Base-by-base conservation (phyloP, 2,797 vertebrate genomes). In the Thaleichthys pacificus region DNA sequence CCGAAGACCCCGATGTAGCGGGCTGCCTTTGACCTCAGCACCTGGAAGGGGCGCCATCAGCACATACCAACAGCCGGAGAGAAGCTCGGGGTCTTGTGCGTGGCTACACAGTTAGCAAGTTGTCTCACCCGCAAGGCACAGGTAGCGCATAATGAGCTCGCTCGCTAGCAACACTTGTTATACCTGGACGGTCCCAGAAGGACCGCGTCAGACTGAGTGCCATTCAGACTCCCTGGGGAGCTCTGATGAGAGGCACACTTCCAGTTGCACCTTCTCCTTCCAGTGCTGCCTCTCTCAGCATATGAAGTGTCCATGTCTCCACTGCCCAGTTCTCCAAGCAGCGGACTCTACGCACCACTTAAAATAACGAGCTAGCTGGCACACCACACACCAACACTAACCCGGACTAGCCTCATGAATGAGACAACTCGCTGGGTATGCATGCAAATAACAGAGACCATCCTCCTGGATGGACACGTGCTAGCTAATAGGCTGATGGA, bases 341-440 rank as follows among this genome's bases (percentile, higher is more conserved):
- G 74, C 64, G 35, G n/a, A 7, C 62, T 30, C 17, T n/a, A n/a
- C 28, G 19, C 30, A 19, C 62, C 6, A 80, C 85, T 87, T 82
- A 79, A 22, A 70, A 72, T 89, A 86, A 88, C 83, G 77, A 87
- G 84, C 77, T 76, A 69, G 65, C 74, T 71, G 22, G 22, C 56
- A 58, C 9, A 58, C n/a, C 42, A 14, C 42, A 42, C 12, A 47
- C 42, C 2, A 3, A 47, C 42, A 47, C 42, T 51, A 28, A 24
- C 19, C 21, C 42, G 8, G 32, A 19, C 22, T n/a, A 56, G 51
- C 15, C 19, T 56, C 19, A 56, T 56, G 11, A 56, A 56, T 56
- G 11, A 66, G 28, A 71, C 22, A 14, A n/a, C 51, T 56, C 19
- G 19, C 51, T n/a, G 19, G 51, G 15, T 56, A 56, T 8, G 15